phyloP scores from a whole-genome alignment of 2,888 invertebrate species.

The Phoenoteleia sp. region DNA sequence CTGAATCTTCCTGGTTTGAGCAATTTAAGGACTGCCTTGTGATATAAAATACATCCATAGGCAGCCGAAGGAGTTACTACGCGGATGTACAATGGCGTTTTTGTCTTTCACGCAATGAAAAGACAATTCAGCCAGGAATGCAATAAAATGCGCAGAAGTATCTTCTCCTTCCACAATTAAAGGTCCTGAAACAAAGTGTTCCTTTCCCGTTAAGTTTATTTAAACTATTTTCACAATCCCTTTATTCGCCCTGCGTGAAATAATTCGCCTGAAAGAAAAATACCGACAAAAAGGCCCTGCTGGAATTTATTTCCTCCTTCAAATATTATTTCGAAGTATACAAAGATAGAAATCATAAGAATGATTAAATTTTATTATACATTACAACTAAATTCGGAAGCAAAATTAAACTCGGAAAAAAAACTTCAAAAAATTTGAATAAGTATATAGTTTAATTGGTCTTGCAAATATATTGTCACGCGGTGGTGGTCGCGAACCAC shows the following conservation, averaged over 20 bases:
- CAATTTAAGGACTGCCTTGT: slow-evolving; percentile 12
- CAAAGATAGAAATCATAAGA: too few species aligned
- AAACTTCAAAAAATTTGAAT: too few species aligned
- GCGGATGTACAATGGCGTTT: slow-evolving; percentile 42
- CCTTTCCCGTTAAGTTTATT: background rate
- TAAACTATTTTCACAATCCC: background rate
- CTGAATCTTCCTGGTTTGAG: slow-evolving; percentile 20
- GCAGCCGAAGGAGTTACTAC: slow-evolving; percentile 16
- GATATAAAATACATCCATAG: slow-evolving; percentile 47
- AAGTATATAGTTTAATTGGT: too few species aligned
- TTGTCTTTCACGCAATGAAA: slow-evolving; percentile 56
- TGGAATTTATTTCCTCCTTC: too few species aligned
- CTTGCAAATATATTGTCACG: too few species aligned
- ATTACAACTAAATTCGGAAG: too few species aligned
- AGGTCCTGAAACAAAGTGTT: slow-evolving; percentile 10
- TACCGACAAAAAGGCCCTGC: too few species aligned
- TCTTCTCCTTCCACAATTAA: slow-evolving; percentile 25
- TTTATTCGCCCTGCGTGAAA: background rate
- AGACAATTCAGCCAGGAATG: slow-evolving; percentile 53
- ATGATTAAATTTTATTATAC: too few species aligned
- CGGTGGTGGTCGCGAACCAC: too few species aligned
- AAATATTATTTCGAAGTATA: too few species aligned
- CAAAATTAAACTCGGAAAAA: too few species aligned
- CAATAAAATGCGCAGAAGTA: slow-evolving; percentile 45
- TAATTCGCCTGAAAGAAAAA: too few species aligned